Evolutionary conservation across 2,888 invertebrate genomes (phyloP), one percentile per base, ranked within the genome.

Genomic region (Campoplex capitator): DNA sequence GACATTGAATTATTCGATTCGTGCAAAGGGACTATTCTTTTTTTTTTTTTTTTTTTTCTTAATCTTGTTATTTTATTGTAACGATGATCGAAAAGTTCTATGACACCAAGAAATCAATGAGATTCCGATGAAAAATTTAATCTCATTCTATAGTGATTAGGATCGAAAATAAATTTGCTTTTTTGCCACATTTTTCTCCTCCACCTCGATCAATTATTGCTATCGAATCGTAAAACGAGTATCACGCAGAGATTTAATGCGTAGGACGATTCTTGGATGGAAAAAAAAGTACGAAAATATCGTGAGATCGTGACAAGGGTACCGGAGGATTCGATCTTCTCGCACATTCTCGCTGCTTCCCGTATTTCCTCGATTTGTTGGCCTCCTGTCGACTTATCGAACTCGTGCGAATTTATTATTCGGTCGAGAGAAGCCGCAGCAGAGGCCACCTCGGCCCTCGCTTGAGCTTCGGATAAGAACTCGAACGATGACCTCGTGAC

Each of bases 361-460:
- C 68, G 67, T 68, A 85, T 84, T 86, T 80, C 23, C 80, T 78
- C 76, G 80, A 86, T 84, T 84, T 78, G 74, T 77, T 74, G 67
- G 13, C 32, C 67, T 51, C 35, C 38, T 51, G 23, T 35, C 28
- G 28, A 80, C 76, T 77, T 83, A 83, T 84, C 77, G 86, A 74
- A 81, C 73, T 81, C 77, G 77, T 83, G 58, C 74, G 48, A 79
- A 74, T 70, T 80, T 68, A 65, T 79, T 76, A 68, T 51, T 68
- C 68, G 78, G 23, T 45, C 51, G 42, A 42, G 56, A 56, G 78
- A 16, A 56, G 16, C 42, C 58, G 18, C 45, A 42, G 56, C 28
- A 42, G 28, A 23, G 23, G 23, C 23, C 23, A 23, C 42, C 76
- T 80, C 80, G 65, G 45, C 11, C 32, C 3, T 75, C 32, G 28